Percentiles rank a stretch among this genome's conserved stretches.
Conservation (phyloP, 2,113 vertebrate species). For the Caranx melampygus region DNA sequence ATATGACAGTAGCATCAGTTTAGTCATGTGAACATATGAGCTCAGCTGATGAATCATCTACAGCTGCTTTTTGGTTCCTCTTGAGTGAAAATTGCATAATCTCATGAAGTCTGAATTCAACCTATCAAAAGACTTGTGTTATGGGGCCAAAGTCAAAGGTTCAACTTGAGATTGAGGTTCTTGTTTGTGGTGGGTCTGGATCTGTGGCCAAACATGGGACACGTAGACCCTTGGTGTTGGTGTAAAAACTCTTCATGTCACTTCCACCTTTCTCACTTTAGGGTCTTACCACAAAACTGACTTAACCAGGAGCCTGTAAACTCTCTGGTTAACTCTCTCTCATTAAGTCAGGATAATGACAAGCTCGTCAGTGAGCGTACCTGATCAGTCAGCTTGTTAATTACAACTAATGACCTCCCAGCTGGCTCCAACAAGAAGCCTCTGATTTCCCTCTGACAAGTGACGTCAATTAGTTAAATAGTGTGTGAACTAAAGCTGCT, state of each 20-base stretch:
- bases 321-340: not conserved
- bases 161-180: not conserved
- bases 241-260: slow-evolving; percentile 2
- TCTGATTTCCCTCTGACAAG: slow-evolving; percentile 53
- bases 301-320: slow-evolving; percentile 11
- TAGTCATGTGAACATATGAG: slow-evolving; percentile 19
- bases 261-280: not conserved
- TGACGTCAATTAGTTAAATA: slow-evolving; percentile 65
- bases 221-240: not conserved
- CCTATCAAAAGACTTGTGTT: not conserved
- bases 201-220: not conserved
- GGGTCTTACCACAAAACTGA: not conserved
- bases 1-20: not conserved
- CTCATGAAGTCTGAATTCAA: not conserved
- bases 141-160: not conserved
- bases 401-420: slow-evolving; percentile 47
- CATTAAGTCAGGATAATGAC: slow-evolving; percentile 41
- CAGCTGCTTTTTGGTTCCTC: not conserved
- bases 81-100: not conserved
- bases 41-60: slow-evolving; percentile 2
- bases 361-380: slow-evolving; percentile 15
- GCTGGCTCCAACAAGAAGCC: slow-evolving; percentile 53
- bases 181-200: not conserved
- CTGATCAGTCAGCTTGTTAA: slow-evolving; percentile 60
- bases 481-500: slow-evolving; percentile 25